A percentile compares a stretch with the other conserved stretches of the same genome.
These are phyloP conservation scores for Agrotis clavis DNA, from an alignment of 2,888 invertebrate genomes.

Conservation along the genomic window DNA sequence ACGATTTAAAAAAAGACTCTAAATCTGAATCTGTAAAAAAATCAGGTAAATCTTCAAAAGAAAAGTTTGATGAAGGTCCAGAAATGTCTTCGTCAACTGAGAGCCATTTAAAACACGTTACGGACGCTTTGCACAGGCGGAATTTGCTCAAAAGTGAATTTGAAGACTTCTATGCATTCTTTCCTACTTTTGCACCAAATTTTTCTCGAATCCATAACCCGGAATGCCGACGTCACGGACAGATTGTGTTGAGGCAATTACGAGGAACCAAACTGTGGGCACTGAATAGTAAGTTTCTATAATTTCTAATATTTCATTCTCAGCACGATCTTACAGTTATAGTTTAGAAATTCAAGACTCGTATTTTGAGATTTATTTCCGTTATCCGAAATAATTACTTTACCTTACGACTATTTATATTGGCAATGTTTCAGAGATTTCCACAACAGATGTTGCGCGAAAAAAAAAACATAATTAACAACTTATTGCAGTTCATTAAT, in stretches of 20 bases:
- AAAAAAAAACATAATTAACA: constrained; percentile 74
- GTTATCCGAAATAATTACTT: constrained; percentile 63
- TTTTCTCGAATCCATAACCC: constrained; percentile 92
- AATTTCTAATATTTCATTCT: constrained; percentile 45
- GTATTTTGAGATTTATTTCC: constrained; percentile 62
- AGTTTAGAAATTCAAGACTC: constrained; percentile 47
- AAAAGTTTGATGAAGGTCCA: constrained; percentile 67
- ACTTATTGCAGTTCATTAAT: constrained; percentile 61
- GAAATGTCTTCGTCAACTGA: constrained; percentile 72
- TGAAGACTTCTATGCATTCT: constrained; percentile 92
- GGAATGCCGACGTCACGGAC: constrained; percentile 93
- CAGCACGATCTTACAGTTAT: constrained; percentile 29
- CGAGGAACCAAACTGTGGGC: constrained; percentile 94
- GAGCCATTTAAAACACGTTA: constrained; percentile 80
- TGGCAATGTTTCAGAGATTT: constrained; percentile 80
- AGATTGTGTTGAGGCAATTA: constrained; percentile 93
- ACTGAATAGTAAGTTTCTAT: constrained; percentile 92
- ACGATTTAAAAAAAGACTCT: constrained; percentile 60
- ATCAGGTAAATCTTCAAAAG: constrained; percentile 60
- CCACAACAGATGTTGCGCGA: constrained; percentile 74
- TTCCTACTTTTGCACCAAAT: constrained; percentile 93
- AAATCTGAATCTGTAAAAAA: constrained; percentile 62
- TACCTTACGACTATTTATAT: constrained; percentile 73
- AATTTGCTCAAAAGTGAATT: constrained; percentile 90
- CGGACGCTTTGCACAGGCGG: constrained; percentile 82